Conservation (phyloP, 1,140 invertebrate genomes). For the Hesperophylax magnus region DNA sequence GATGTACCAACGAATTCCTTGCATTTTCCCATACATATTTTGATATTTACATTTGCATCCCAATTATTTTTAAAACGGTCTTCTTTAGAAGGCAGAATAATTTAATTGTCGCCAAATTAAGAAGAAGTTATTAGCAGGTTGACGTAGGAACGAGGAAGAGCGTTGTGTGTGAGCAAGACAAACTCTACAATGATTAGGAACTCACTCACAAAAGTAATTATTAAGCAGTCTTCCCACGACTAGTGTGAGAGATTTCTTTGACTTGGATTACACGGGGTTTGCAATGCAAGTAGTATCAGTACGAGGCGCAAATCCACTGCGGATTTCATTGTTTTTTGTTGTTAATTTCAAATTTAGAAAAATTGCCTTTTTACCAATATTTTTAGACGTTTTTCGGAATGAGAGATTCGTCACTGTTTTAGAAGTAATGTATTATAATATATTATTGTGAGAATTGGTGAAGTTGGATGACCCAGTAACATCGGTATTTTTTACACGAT, state of each 20-base stretch:
- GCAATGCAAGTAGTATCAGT: not conserved
- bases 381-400: no score
- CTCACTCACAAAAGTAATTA: not conserved
- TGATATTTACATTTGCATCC: no score
- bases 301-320: not conserved
- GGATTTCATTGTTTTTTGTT: slow-evolving; percentile 2
- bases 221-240: not conserved
- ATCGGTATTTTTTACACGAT: no score
- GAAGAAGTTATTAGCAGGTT: not conserved
- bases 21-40: no score
- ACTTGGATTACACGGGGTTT: not conserved
- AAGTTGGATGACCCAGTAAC: no score
- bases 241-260: slow-evolving; percentile 10
- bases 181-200: not conserved
- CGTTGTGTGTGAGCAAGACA: not conserved
- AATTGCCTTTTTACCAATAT: not conserved
- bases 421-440: no score
- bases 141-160: not conserved
- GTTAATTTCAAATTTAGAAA: not conserved
- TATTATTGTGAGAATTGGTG: no score
- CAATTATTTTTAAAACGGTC: no score
- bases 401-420: no score
- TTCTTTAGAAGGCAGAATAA: no score
- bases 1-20: no score
- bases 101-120: no score